Percentiles rank a stretch among this genome's conserved stretches.
Conservation (phyloP, 2,888 invertebrate genomes). For the Caenorhabditis japonica region DNA sequence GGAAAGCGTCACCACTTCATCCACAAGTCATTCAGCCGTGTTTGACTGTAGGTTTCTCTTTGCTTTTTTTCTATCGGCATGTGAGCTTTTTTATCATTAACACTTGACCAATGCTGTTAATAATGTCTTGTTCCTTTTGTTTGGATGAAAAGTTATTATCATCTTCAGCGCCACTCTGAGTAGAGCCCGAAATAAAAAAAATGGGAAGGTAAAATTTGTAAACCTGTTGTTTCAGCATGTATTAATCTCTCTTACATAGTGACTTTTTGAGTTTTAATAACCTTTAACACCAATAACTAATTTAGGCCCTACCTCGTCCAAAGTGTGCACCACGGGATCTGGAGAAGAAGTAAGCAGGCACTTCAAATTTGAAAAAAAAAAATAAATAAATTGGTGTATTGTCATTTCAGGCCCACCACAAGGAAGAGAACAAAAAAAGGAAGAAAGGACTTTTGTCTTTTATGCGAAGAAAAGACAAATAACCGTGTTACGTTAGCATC, state of each 20-base stretch:
- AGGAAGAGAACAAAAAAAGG: conserved; percentile 57
- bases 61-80: background rate
- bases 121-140: conserved; percentile 10
- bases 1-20: conserved; percentile 45
- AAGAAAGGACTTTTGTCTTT: conserved; percentile 60
- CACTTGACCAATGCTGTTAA: conserved; percentile 5
- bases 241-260: background rate
- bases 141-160: too few relatives aligned
- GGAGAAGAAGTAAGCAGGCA: conserved; percentile 48
- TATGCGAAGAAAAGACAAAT: conserved; percentile 52
- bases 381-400: background rate
- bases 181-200: conserved; percentile 12
- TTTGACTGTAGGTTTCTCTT: conserved; percentile 49
- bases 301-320: conserved; percentile 40
- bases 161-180: too few relatives aligned
- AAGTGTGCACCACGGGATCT: conserved; percentile 38
- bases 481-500: background rate
- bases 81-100: background rate
- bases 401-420: conserved; percentile 21
- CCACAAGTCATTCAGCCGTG: conserved; percentile 45
- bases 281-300: background rate
- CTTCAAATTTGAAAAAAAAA: background rate
- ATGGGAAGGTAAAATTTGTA: conserved; percentile 35
- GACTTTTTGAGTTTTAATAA: background rate
- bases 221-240: conserved; percentile 7